These are phyloP conservation scores for Trematomus bernacchii DNA, from an alignment of 2,797 vertebrate genomes.

Conservation along the genomic window DNA sequence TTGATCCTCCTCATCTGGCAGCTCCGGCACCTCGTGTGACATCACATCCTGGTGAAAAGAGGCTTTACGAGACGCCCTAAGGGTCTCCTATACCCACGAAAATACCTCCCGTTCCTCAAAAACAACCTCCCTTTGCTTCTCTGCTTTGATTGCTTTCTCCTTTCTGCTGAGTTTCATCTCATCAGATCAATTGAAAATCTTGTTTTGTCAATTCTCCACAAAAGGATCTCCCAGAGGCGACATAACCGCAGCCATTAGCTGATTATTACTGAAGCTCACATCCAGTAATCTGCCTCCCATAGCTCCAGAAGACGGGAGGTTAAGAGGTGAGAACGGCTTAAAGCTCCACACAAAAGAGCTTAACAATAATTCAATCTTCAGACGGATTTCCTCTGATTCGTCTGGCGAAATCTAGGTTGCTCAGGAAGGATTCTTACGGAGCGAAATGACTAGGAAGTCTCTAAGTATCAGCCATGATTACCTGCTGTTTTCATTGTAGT, in stretches of 20 bases:
- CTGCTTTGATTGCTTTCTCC: conserved; percentile 19
- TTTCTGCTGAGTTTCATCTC: conserved; percentile 25
- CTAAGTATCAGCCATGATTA: no score
- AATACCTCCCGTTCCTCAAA: conserved; percentile 29
- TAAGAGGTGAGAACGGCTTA: conserved; percentile 13
- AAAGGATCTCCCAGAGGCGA: conserved; percentile 9
- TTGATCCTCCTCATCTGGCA: conserved; percentile 74
- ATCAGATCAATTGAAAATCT: conserved; percentile 19
- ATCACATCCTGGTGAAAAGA: conserved; percentile 77
- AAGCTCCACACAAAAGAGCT: conserved; percentile 2
- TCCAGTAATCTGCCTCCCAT: conserved; percentile 12
- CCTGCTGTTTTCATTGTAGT: no score
- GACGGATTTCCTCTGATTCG: conserved; percentile 20
- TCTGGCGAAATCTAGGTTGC: conserved; percentile 4
- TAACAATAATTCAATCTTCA: neutral
- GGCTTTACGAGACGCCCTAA: conserved; percentile 48
- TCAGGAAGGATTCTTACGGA: no score
- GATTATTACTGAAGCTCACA: conserved; percentile 37
- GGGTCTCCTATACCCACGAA: conserved; percentile 28
- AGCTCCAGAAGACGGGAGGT: conserved; percentile 16
- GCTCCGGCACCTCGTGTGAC: conserved; percentile 65
- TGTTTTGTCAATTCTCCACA: conserved; percentile 22
- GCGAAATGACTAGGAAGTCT: no score
- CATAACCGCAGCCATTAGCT: conserved; percentile 27
- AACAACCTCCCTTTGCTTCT: conserved; percentile 30